Evolutionary conservation across 2,888 invertebrate genomes (phyloP).

Genomic region (Rhagonycha lutea): DNA sequence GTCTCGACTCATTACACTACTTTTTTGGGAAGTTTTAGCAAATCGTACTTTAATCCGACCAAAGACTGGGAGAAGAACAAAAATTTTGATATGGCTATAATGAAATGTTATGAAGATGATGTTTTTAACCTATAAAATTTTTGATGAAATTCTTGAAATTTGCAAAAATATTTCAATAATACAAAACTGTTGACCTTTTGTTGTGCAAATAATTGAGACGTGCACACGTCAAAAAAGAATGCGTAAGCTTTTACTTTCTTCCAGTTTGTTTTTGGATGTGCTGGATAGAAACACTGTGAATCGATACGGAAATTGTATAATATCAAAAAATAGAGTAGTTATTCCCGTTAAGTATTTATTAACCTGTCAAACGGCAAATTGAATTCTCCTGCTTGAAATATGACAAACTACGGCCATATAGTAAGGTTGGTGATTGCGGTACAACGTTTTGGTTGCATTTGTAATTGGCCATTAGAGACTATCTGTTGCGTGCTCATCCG

Average conservation of each 20-base stretch:
- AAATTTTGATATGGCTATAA: background rate
- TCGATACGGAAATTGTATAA: background rate
- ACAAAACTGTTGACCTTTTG: background rate
- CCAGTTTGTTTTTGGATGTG: too few relatives aligned
- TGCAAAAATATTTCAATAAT: background rate
- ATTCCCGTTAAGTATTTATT: background rate
- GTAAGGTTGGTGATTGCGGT: background rate
- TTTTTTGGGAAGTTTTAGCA: background rate
- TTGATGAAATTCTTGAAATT: background rate
- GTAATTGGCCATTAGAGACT: conserved; percentile 41
- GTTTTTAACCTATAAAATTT: background rate
- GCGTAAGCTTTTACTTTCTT: background rate
- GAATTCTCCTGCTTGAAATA: background rate
- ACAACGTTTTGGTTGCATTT: conserved; percentile 28
- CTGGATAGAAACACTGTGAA: background rate
- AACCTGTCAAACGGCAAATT: background rate
- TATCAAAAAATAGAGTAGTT: background rate
- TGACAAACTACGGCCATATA: background rate
- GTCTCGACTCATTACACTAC: background rate
- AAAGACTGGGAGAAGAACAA: background rate
- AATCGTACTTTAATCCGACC: background rate
- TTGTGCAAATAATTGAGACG: background rate
- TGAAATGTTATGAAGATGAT: background rate
- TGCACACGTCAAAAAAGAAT: background rate
- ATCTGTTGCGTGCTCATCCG: conserved; percentile 41